Conservation (phyloP, 2,888 invertebrate species). For the Linnaemya tessellans region DNA sequence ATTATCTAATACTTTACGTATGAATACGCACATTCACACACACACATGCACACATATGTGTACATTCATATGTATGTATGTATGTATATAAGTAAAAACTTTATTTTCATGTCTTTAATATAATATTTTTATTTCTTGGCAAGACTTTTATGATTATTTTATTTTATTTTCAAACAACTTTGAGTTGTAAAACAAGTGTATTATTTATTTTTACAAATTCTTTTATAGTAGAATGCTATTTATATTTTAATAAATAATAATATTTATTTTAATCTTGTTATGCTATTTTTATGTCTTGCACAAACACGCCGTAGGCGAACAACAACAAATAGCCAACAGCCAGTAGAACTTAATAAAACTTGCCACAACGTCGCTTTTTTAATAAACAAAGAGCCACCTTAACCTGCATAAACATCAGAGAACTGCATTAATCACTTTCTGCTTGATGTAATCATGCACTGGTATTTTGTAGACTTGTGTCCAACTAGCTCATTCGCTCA, state of each 20-base stretch:
- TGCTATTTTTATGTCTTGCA: conserved; percentile 14
- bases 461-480: too few relatives aligned
- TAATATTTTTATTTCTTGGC: not conserved
- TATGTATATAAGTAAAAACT: too few relatives aligned
- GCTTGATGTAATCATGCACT: too few relatives aligned
- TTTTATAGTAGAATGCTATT: conserved; percentile 16
- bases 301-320: conserved; percentile 3
- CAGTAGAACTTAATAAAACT: not conserved
- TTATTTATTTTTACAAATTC: conserved; percentile 6
- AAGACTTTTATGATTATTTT: not conserved
- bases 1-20: too few relatives aligned
- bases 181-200: conserved; percentile 32
- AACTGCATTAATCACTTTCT: too few relatives aligned
- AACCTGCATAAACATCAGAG: too few relatives aligned
- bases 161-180: conserved; percentile 6
- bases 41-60: too few relatives aligned
- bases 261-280: conserved; percentile 29
- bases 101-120: too few relatives aligned
- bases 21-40: too few relatives aligned
- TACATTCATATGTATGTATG: too few relatives aligned
- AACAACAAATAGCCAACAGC: not conserved
- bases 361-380: not conserved
- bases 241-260: conserved; percentile 20
- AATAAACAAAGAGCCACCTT: too few relatives aligned
- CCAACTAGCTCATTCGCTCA: too few relatives aligned